Conservation (phyloP, 2,113 vertebrate species). For the Xenopus borealis region DNA sequence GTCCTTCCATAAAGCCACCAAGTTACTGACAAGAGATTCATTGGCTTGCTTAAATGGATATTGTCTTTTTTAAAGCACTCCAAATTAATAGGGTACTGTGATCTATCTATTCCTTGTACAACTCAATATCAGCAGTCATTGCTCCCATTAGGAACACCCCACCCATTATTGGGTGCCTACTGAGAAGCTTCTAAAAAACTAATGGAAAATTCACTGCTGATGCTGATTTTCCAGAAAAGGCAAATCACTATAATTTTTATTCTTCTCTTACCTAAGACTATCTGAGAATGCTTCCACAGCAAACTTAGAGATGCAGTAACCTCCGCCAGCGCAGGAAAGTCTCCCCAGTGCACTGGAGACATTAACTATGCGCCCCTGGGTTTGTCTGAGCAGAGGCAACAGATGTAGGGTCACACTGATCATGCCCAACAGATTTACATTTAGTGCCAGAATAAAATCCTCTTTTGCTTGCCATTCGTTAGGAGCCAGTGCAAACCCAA, state of each 20-base stretch:
- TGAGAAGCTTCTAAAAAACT: too few relatives aligned
- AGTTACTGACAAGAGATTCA: too few relatives aligned
- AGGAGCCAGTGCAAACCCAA: neutral
- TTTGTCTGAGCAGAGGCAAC: conserved; percentile 61
- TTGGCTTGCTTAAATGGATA: too few relatives aligned
- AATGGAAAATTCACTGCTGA: too few relatives aligned
- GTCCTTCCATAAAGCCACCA: too few relatives aligned
- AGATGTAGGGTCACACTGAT: conserved; percentile 60
- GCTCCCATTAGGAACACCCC: too few relatives aligned
- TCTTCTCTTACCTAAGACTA: conserved; percentile 58
- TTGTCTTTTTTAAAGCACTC: too few relatives aligned
- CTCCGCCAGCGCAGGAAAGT: conserved; percentile 49
- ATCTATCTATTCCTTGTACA: too few relatives aligned
- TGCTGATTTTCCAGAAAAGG: too few relatives aligned
- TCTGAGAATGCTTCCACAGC: conserved; percentile 71
- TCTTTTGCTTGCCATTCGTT: conserved; percentile 68
- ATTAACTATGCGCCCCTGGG: conserved; percentile 60
- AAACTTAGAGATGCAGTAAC: conserved; percentile 61
- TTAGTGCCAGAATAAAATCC: conserved; percentile 73
- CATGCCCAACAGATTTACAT: conserved; percentile 59
- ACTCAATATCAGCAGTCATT: too few relatives aligned
- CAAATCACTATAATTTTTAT: neutral
- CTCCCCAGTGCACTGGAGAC: conserved; percentile 61
- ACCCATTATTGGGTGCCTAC: too few relatives aligned
- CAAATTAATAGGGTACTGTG: too few relatives aligned